Evolutionary conservation across 2,797 vertebrate genomes (phyloP), one percentile per base, ranked within the genome.

Genomic region (Coilia nasus): DNA sequence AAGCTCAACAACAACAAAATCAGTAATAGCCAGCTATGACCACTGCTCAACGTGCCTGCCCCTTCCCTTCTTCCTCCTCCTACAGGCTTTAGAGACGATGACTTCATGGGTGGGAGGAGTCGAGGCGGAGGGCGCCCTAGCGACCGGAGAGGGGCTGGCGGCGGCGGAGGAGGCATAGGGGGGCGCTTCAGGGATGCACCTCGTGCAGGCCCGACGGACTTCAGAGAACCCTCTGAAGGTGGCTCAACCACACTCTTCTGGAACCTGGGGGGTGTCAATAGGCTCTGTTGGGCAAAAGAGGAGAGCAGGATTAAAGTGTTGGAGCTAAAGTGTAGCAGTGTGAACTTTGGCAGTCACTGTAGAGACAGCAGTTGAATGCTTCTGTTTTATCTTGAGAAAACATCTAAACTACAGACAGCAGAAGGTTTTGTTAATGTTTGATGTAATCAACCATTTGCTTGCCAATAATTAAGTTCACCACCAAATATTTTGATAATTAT

Each of bases 191-290:
- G 98, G 94, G 98, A 99, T 0, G 97, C 94, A 46, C 97, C 97
- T 78, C 96, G 97, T 0, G 97, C 95, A 4, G 94, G 95, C 90
- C 88, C 91, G 67, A 94, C 96, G 93, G 98, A 99, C 93, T 99
- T 99, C 93, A 96, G 97, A 96, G 98, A 99, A 96, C 98, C 98
- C 2, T 97, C 98, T 96, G 98, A 98, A 92, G 98, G 98, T 99
- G 88, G 64, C 54, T 84, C 5, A 59, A 80, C 67, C 86, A 85
- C 35, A 82, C 87, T 86, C 17, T 44, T 86, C 67, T 21, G 35
- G 28, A 4, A 60, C 15, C 17, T 17, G 50, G 50, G 11, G 19
- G 17, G 19, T 19, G 15, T 59, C 19, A 21, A 6, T 59, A 59
- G 57, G 19, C 19, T 6, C 19, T 59, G 57, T 59, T 59, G 15